Conservation (phyloP, 2,113 vertebrate genomes). For the Acanthochromis polyacanthus region DNA sequence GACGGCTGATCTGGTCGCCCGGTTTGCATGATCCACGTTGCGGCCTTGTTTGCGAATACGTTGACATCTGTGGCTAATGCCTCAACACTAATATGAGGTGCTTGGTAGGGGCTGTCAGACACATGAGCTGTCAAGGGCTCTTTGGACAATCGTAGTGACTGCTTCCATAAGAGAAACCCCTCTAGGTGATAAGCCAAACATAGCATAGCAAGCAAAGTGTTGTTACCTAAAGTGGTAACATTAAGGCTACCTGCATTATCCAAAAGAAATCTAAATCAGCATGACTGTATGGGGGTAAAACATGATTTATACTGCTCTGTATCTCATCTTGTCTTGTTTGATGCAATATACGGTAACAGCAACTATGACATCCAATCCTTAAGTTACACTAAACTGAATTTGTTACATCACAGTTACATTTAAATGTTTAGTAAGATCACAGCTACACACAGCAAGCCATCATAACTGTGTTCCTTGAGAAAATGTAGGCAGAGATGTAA, state of each 20-base stretch:
- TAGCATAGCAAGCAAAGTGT: not conserved
- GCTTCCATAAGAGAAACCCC: conserved; percentile 30
- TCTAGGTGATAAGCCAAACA: not conserved
- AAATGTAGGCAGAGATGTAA: conserved; percentile 54
- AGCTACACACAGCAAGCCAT: conserved; percentile 43
- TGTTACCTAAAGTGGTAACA: not conserved
- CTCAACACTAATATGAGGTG: conserved; percentile 69
- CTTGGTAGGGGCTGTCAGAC: conserved; percentile 66
- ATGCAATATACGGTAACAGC: not conserved
- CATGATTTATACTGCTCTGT: not conserved
- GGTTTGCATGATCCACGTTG: conserved; percentile 64
- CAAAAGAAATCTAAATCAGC: conserved; percentile 9
- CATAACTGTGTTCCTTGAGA: conserved; percentile 46
- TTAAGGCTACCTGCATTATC: not conserved
- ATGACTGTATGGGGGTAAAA: not conserved
- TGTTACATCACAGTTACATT: too few species aligned
- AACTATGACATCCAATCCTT: too few species aligned
- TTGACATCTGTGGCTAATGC: conserved; percentile 70
- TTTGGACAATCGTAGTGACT: conserved; percentile 58
- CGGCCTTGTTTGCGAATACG: conserved; percentile 63
- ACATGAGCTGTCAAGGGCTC: conserved; percentile 57
- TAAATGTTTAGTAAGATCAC: too few species aligned
- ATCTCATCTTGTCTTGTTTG: not conserved
- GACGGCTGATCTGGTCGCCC: conserved; percentile 68
- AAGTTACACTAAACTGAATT: too few species aligned